Evolutionary conservation across 2,797 vertebrate species (phyloP), one percentile per base, ranked within the genome.

Genomic region (Sitta carolinensis): DNA sequence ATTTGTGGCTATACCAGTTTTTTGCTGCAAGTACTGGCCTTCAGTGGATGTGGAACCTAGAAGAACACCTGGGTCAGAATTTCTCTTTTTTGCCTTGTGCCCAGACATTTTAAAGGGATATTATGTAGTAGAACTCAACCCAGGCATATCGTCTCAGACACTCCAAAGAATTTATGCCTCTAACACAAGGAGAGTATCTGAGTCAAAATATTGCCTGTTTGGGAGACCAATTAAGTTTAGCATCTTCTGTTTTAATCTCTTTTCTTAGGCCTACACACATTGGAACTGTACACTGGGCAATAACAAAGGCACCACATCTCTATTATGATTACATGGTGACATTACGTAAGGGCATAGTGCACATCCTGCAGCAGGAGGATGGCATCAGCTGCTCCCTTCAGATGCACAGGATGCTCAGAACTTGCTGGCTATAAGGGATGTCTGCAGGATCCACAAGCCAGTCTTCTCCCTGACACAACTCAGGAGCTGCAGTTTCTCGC

Each of bases 291-390:
- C 6, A 13, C 15, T 30, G 12, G 40, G 45, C 57, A 80, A 45
- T 4, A 30, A 34, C 45, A 72, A 64, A 85, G 50, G 61, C 29
- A 80, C 7, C 32, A 12, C 1, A 7, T 34, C 42, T 79, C 50
- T 12, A 2, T 30, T 27, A 26, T 5, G 22, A 64, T 22, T 50
- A 48, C 1, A 4, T 0, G n/a, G 32, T 40, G 68, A 16, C 38
- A 54, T 3, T n/a, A 48, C 2, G 1, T 3, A 47, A 1, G 1
- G n/a, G 30, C 20, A 47, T 1, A 75, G 14, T 7, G 25, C 21
- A 42, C 30, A 62, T 13, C 20, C 69, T 75, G 26, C 62, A 43
- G 26, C 7, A 18, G 36, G 20, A 91, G 23, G 30, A 54, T 0
- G 16, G 38, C 42, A 61, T 43, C 63, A 90, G 40, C 13, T 43